A percentile compares a stretch with the other conserved stretches of the same genome.
Evolutionary conservation across 2,113 vertebrate genomes (phyloP).

Genomic region (Dryoscopus gambensis): DNA sequence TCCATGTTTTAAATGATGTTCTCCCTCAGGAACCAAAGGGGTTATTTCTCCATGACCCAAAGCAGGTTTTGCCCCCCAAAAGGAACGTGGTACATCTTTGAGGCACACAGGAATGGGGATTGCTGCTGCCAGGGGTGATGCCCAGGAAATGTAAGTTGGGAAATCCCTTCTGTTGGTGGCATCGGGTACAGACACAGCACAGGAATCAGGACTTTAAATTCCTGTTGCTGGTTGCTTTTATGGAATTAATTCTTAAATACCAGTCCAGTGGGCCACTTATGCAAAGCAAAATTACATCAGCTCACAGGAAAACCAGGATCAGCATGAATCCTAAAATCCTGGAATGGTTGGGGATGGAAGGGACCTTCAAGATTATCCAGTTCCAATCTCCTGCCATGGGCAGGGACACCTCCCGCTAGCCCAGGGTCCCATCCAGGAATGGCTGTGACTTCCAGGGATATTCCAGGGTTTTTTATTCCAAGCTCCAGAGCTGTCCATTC

Average conservation of each 20-base stretch:
- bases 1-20: neutral
- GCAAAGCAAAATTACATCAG: neutral
- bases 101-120: neutral
- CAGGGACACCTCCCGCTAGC: neutral
- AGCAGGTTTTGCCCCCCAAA: neutral
- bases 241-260: neutral
- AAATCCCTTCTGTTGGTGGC: neutral
- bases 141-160: neutral
- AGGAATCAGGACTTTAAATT: neutral
- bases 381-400: neutral
- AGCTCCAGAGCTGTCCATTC: neutral
- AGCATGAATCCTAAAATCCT: neutral
- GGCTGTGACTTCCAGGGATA: neutral
- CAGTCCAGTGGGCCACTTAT: fast-evolving
- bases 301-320: neutral
- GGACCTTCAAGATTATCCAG: neutral
- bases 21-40: neutral
- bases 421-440: neutral
- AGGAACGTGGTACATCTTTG: fast-evolving
- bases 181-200: fast-evolving
- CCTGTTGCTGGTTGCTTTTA: neutral
- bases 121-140: neutral
- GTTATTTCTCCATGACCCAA: neutral
- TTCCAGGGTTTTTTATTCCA: neutral
- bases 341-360: neutral